Evolutionary conservation across 2,888 invertebrate species (phyloP), one percentile per base, ranked within the genome.

Genomic region (Xylota sylvarum): DNA sequence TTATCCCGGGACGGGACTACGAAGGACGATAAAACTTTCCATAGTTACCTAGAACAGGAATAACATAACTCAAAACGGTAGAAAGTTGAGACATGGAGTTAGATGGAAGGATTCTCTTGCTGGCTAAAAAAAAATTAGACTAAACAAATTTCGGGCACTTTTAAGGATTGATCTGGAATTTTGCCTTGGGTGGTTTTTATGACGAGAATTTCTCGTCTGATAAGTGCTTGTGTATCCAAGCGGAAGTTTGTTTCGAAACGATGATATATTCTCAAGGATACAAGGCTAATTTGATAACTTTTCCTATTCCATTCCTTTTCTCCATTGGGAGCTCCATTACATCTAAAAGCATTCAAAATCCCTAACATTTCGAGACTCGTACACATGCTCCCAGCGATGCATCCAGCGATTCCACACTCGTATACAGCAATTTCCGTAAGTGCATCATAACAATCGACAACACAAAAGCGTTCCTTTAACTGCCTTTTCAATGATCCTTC

Each of bases 371-470:
- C 37, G n/a, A 1, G 23, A 14, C 9, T 14, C 32, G 9, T 32
- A 30, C 58, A 58, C 12, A 58, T 58, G 12, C 58, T 58, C 19
- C 17, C 17, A 46, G 35, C 27, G 67, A 37, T 9, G 52, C 37
- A 23, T 35, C n/a, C 14, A 12, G 7, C 12, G 5, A 32, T 12
- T 12, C 27, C 6, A 27, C 23, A 60, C 40, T 6, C 60, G 5
- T n/a, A 43, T 12, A 12, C 23, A 23, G 37, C 46, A 70, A 70
- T 72, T 60, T 60, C 58, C 48, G n/a, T 60, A 48, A 60, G 60
- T 72, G 72, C 72, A 72, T 60, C 72, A 72, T 72, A 72, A 72
- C 72, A 72, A 72, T 60, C 58, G 58, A 60, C 48, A 14, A 60
- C 58, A 48, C 32, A 72, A 72, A 19, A 50, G 58, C 70, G 46